Conservation (phyloP, 2,888 invertebrate species). For the Harpalus rubripes region DNA sequence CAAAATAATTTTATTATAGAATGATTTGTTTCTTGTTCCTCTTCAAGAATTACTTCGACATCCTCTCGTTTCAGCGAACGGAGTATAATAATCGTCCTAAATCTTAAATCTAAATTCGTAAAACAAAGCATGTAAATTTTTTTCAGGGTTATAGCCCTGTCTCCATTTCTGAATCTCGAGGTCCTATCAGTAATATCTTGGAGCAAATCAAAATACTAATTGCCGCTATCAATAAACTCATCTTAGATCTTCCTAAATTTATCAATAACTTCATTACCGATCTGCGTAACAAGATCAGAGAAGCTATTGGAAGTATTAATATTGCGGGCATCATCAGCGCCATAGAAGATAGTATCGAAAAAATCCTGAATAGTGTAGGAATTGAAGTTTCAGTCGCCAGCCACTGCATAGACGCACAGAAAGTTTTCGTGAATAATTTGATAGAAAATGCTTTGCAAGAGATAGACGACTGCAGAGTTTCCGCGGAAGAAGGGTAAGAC, state of each 20-base stretch:
- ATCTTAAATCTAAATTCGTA: too few relatives aligned
- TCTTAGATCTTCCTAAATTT: not conserved
- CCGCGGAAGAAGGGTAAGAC: conserved; percentile 20
- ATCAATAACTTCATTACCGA: conserved; percentile 25
- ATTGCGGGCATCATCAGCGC: conserved; percentile 2
- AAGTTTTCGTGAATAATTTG: conserved; percentile 8
- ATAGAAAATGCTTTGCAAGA: not conserved
- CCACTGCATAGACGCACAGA: conserved; percentile 40
- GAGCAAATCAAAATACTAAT: conserved; percentile 37
- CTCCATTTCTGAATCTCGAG: not conserved
- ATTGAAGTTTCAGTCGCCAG: conserved; percentile 37
- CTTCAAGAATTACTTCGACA: too few relatives aligned
- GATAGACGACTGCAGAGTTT: not conserved
- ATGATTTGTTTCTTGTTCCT: too few relatives aligned
- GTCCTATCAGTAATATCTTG: conserved; percentile 13
- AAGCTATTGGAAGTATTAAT: conserved; percentile 48
- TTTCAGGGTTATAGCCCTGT: not conserved
- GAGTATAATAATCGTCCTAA: too few relatives aligned
- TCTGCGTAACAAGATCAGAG: conserved; percentile 44
- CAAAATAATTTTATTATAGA: not conserved
- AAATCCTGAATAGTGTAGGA: conserved; percentile 26
- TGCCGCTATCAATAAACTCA: conserved; percentile 7
- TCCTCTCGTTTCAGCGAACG: too few relatives aligned
- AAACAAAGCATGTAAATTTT: not conserved
- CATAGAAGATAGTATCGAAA: conserved; percentile 38